Conservation (phyloP, 2,113 vertebrate genomes). For the Tetrao urogallus region DNA sequence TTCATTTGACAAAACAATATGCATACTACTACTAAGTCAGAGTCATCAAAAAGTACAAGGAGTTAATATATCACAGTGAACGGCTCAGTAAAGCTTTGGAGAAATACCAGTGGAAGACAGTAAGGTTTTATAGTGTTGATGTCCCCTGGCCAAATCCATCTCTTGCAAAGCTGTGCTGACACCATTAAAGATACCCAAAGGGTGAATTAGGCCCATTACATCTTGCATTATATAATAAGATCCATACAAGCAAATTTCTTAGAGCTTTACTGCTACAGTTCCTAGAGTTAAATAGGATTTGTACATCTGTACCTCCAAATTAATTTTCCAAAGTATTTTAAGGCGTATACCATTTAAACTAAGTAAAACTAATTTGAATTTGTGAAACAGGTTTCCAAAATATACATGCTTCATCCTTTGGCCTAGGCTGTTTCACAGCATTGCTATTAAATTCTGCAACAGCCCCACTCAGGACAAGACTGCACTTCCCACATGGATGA, state of each 20-base stretch:
- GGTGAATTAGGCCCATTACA: constrained; percentile 36
- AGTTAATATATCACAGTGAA: background rate
- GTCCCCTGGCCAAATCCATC: constrained; percentile 20
- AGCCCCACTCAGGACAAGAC: background rate
- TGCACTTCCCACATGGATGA: background rate
- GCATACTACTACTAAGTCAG: background rate
- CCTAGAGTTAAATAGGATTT: background rate
- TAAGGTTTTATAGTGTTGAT: constrained; percentile 11
- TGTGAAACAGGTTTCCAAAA: constrained; percentile 14
- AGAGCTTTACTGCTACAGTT: background rate
- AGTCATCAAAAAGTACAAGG: background rate
- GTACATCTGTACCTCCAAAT: background rate
- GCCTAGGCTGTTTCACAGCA: background rate
- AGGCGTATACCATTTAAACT: background rate
- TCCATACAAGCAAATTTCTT: background rate
- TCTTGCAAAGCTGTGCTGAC: background rate
- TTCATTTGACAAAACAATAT: background rate
- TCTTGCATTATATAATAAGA: constrained; percentile 42
- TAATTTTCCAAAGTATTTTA: constrained; percentile 24
- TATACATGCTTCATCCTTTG: background rate
- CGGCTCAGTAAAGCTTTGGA: background rate
- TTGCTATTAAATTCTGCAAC: background rate
- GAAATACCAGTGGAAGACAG: constrained; percentile 4
- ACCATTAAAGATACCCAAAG: constrained; percentile 40
- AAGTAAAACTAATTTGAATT: background rate